phyloP scores from a whole-genome alignment of 1,140 invertebrate genomes.

The Diachasma alloeum region DNA sequence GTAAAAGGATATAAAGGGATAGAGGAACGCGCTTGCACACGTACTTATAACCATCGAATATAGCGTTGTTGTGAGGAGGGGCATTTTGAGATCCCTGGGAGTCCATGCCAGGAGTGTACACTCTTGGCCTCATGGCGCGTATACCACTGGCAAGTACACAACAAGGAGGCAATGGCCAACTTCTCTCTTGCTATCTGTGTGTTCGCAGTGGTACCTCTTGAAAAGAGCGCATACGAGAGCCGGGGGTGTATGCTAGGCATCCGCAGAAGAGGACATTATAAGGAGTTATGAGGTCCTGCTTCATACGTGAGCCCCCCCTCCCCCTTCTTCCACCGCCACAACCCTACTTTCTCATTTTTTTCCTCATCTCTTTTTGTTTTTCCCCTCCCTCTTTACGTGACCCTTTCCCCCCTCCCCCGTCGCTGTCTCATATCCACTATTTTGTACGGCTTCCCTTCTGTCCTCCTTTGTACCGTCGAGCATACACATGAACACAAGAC shows the following conservation, averaged over 20 bases:
- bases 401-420: constrained; percentile 22
- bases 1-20: constrained; percentile 20
- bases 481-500: constrained; percentile 4
- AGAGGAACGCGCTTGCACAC: background rate
- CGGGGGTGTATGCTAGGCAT: constrained; percentile 63
- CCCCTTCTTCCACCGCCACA: constrained; percentile 44
- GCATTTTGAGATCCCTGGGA: background rate
- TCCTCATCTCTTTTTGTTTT: constrained; percentile 38
- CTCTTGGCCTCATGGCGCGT: constrained; percentile 31
- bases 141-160: constrained; percentile 15
- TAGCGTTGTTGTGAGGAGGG: background rate
- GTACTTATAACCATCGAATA: constrained; percentile 11
- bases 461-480: constrained; percentile 26
- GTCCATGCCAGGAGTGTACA: constrained; percentile 19
- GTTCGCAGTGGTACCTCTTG: constrained; percentile 49
- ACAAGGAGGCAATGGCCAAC: background rate
- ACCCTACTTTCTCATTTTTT: constrained; percentile 35
- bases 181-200: constrained; percentile 28
- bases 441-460: constrained; percentile 30
- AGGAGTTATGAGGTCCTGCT: constrained; percentile 65
- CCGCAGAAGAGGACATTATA: constrained; percentile 65
- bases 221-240: constrained; percentile 48
- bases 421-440: constrained; percentile 16
- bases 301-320: constrained; percentile 61
- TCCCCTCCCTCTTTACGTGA: constrained; percentile 25